Base-by-base conservation (phyloP, 2,797 vertebrate species). In the Meda fulgida region DNA sequence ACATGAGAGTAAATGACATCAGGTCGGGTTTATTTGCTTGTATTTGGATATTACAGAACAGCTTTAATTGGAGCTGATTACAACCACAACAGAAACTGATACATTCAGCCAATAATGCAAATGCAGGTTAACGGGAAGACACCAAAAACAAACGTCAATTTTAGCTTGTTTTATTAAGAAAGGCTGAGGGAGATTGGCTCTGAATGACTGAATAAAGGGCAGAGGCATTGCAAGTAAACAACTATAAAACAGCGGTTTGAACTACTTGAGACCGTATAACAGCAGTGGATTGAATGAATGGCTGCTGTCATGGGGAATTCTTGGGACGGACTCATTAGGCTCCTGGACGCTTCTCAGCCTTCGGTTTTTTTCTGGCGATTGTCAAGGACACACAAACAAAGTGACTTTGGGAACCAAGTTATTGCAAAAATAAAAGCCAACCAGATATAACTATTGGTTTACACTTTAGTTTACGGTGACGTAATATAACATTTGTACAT, bases 151-250 rank as follows among this genome's bases (percentile, higher is more conserved):
- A 75, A 53, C 19, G 13, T 53, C 72, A 53, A 26, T 14, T 53
- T 19, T 51, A n/a, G 11, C 48, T 75, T 10, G 75, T 58, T 78
- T n/a, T 36, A 29, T 78, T 26, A 19, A 60, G 75, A 78, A 58
- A 78, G 34, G 60, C 55, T 26, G 55, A 40, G n/a, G 36, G 40
- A 66, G 26, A 40, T 8, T 81, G 5, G 6, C 38, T 46, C n/a
- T 40, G n/a, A 58, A 71, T 58, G 23, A 31, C 31, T 40, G 36
- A n/a, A 60, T 19, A n/a, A 1, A 8, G 9, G 9, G 55, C 19
- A 23, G 18, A 21, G 67, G 53, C 58, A 60, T 81, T 40, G n/a
- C 69, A 72, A 43, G 80, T 58, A 72, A 72, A 82, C 67, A 60
- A 60, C 78, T 11, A 71, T 81, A 71, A 70, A 70, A 5, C 36